Evolutionary conservation across 2,888 invertebrate genomes (phyloP).

Genomic region (Sarcophaga carnaria): DNA sequence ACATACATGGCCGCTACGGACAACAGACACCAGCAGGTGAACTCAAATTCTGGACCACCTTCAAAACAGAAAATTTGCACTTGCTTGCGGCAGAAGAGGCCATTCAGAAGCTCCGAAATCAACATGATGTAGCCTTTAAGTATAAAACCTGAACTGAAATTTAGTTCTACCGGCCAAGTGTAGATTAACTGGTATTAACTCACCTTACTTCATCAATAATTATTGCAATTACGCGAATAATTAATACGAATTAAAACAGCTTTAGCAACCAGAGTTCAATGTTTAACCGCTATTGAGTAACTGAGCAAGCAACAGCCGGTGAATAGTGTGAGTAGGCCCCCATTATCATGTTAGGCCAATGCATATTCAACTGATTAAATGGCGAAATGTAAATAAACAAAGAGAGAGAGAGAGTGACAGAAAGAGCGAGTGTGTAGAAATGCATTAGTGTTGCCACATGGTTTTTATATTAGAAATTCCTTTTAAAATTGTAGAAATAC

Average conservation of each 20-base stretch:
- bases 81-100: constrained; percentile 25
- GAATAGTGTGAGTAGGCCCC: too few species aligned
- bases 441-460: too few species aligned
- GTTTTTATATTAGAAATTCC: too few species aligned
- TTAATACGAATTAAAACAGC: not conserved
- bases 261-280: constrained; percentile 4
- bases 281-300: constrained; percentile 13
- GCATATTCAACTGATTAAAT: too few species aligned
- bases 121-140: constrained; percentile 23
- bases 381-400: too few species aligned
- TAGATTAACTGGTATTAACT: not conserved
- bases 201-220: not conserved
- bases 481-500: too few species aligned
- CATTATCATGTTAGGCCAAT: too few species aligned
- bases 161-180: not conserved
- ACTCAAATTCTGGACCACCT: constrained; percentile 31
- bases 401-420: too few species aligned
- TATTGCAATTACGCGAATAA: not conserved
- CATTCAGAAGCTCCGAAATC: constrained; percentile 40
- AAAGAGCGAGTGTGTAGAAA: too few species aligned
- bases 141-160: not conserved
- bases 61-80: constrained; percentile 44
- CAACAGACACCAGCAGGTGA: constrained; percentile 26
- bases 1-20: constrained; percentile 72
- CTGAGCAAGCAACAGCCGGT: not conserved